phyloP scores from a whole-genome alignment of 2,888 invertebrate species.

The Cartodere bifasciata region DNA sequence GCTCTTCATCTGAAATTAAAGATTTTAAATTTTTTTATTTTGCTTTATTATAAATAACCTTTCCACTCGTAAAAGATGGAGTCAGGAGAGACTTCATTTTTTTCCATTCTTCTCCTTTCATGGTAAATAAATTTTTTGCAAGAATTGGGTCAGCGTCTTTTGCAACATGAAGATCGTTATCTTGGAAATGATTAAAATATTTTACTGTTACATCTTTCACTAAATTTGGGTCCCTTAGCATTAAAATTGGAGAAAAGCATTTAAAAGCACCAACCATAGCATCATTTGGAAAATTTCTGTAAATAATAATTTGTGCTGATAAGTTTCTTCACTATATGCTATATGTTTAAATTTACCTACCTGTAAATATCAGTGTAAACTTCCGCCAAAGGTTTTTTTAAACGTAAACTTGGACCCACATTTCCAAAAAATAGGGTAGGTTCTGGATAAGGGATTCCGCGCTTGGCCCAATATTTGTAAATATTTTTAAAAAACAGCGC shows the following conservation, averaged over 20 bases:
- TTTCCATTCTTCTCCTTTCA: constrained; percentile 35
- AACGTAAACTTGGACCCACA: constrained; percentile 8
- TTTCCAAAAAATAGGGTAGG: constrained; percentile 14
- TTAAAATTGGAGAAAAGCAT: constrained; percentile 19
- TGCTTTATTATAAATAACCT: constrained; percentile 20
- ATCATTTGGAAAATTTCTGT: constrained; percentile 14
- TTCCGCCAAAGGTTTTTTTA: constrained; percentile 11
- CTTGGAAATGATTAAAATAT: constrained; percentile 22
- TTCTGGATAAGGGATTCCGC: constrained; percentile 12
- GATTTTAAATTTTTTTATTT: neutral
- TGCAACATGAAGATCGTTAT: constrained; percentile 24
- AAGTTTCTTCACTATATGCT: neutral
- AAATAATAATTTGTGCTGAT: neutral
- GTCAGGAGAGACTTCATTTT: constrained; percentile 34
- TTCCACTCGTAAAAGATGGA: constrained; percentile 34
- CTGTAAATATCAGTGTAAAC: constrained; percentile 12
- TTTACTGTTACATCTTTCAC: constrained; percentile 26
- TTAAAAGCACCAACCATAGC: constrained; percentile 29
- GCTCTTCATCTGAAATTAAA: constrained; percentile 26
- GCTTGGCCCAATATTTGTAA: constrained; percentile 12
- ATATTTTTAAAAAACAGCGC: constrained; percentile 2
- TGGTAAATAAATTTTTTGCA: constrained; percentile 31
- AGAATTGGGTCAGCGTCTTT: constrained; percentile 32
- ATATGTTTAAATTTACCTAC: constrained; percentile 8
- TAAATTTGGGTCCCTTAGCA: constrained; percentile 25